Percentiles rank a stretch among this genome's conserved stretches.
Conservation (phyloP, 2,888 invertebrate genomes). For the Ophonus ardosiacus region DNA sequence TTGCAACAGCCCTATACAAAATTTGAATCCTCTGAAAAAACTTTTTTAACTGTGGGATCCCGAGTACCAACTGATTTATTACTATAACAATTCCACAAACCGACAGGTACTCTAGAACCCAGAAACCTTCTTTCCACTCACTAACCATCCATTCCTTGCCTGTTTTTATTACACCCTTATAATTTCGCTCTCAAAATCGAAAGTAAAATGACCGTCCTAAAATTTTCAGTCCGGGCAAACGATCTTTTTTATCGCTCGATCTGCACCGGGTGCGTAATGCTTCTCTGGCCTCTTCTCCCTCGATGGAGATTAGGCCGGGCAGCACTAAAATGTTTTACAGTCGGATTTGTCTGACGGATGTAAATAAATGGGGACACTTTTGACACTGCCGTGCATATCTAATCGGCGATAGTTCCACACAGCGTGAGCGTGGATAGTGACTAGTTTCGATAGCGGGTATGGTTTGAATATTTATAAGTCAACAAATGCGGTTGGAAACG, state of each 20-base stretch:
- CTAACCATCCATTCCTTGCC: too few species aligned
- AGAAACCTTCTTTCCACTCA: too few species aligned
- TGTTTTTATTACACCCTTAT: slow-evolving; percentile 22
- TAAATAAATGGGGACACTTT: slow-evolving; percentile 58
- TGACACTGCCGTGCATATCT: slow-evolving; percentile 55
- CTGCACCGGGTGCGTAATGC: slow-evolving; percentile 21
- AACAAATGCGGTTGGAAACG: background rate
- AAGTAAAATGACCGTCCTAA: slow-evolving; percentile 1
- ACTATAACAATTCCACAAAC: too few species aligned
- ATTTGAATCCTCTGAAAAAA: too few species aligned
- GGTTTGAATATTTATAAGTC: slow-evolving; percentile 42
- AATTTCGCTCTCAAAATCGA: slow-evolving; percentile 32
- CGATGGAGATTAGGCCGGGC: slow-evolving; percentile 36
- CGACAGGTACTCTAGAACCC: too few species aligned
- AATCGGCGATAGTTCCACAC: slow-evolving; percentile 36
- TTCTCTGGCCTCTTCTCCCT: background rate
- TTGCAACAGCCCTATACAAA: too few species aligned
- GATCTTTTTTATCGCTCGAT: slow-evolving; percentile 52
- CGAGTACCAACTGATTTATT: too few species aligned
- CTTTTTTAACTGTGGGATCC: too few species aligned
- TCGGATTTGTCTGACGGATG: slow-evolving; percentile 56
- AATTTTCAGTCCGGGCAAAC: slow-evolving; percentile 39
- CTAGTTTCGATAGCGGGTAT: slow-evolving; percentile 5
- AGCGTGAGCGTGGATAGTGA: background rate
- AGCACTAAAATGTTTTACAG: slow-evolving; percentile 49